These are phyloP conservation scores for Bradypus variegatus DNA, from an alignment of 2,797 vertebrate genomes.

Conservation along the genomic window DNA sequence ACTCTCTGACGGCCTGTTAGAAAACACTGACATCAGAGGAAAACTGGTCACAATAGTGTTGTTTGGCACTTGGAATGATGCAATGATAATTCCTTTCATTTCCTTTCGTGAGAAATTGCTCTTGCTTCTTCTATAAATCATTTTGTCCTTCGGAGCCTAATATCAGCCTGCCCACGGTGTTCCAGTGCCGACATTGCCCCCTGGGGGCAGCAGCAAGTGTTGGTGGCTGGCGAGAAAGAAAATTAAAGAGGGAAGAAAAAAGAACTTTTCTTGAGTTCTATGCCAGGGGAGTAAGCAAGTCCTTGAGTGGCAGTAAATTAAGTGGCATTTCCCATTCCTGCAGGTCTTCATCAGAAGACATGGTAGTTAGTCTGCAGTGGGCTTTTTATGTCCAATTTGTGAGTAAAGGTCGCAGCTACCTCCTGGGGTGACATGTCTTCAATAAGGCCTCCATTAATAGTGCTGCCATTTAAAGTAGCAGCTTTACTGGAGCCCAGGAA, in stretches of 20 bases:
- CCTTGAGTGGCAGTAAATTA: too few relatives aligned
- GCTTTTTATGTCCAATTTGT: not conserved
- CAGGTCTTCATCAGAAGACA: too few relatives aligned
- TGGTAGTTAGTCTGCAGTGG: not conserved
- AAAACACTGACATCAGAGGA: not conserved
- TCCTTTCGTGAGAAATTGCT: not conserved
- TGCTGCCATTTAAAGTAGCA: not conserved
- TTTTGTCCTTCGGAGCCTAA: not conserved
- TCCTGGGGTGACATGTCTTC: not conserved
- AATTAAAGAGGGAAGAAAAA: not conserved
- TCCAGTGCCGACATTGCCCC: too few relatives aligned
- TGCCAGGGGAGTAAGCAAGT: not conserved
- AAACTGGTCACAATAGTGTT: not conserved
- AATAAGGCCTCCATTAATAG: not conserved
- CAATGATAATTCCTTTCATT: too few relatives aligned
- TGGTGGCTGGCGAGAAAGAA: not conserved
- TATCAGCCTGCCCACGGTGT: not conserved
- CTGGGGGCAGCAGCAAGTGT: not conserved
- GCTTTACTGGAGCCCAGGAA: not conserved
- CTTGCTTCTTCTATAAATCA: too few relatives aligned
- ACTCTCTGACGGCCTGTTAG: too few relatives aligned
- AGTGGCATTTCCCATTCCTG: not conserved
- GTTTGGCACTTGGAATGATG: not conserved
- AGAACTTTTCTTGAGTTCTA: not conserved
- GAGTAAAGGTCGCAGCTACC: too few relatives aligned